A percentile compares a stretch with the other conserved stretches of the same genome.
These are phyloP conservation scores for Malurus leucopterus DNA, from an alignment of 2,797 vertebrate species.

Conservation along the genomic window DNA sequence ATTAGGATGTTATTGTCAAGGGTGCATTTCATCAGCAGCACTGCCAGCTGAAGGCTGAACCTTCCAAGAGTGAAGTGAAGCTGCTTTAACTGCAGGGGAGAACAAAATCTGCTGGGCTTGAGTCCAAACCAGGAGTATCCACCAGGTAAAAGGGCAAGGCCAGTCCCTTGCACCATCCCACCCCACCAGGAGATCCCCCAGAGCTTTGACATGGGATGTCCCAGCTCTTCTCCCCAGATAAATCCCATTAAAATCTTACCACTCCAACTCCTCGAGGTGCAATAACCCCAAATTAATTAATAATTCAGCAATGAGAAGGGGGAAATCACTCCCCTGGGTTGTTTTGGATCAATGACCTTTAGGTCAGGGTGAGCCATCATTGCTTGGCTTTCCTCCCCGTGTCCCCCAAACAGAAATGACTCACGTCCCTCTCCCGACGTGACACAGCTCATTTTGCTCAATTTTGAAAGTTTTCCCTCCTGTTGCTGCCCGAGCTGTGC, in stretches of 20 bases:
- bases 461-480: not conserved
- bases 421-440: rapidly evolving
- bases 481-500: not conserved
- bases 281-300: not conserved
- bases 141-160: not conserved
- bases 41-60: not conserved
- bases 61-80: not conserved
- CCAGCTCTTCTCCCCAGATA: not conserved
- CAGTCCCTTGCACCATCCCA: not conserved
- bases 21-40: not conserved
- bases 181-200: not conserved
- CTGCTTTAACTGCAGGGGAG: not conserved
- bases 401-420: not conserved
- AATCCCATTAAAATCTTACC: not conserved
- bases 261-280: not conserved
- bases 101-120: not conserved
- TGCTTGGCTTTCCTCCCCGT: not conserved
- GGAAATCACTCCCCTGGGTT: rapidly evolving
- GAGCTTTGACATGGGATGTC: not conserved
- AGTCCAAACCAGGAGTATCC: not conserved
- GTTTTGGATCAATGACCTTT: not conserved
- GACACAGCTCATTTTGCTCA: not conserved
- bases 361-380: not conserved
- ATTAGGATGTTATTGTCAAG: not conserved
- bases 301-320: not conserved